phyloP scores from a whole-genome alignment of 2,797 vertebrate genomes.

The Spatula versicolor region DNA sequence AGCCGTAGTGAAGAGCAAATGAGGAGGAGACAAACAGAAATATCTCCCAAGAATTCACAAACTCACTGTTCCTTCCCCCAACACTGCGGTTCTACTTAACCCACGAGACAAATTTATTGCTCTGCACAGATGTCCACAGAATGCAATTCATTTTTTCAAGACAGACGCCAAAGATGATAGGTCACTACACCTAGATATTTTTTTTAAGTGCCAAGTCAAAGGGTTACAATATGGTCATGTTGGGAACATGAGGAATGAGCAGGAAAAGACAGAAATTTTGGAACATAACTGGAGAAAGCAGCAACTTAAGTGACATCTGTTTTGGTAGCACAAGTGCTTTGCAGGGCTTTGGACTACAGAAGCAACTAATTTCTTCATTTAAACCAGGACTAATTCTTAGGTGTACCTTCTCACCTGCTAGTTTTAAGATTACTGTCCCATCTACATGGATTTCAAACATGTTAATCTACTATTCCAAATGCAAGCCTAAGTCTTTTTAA shows the following conservation, averaged over 20 bases:
- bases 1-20: neutral
- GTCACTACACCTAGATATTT: neutral
- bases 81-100: neutral
- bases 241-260: neutral
- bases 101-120: neutral
- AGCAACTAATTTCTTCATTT: neutral
- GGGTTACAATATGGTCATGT: neutral
- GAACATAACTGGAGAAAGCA: neutral
- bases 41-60: neutral
- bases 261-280: neutral
- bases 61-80: neutral
- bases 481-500: neutral
- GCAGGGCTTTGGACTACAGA: neutral
- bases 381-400: neutral
- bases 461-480: neutral
- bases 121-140: neutral
- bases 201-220: slow-evolving; percentile 2
- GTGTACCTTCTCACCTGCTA: neutral
- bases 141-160: neutral
- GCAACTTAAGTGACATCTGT: neutral
- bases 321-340: neutral
- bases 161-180: neutral
- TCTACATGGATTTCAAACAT: neutral
- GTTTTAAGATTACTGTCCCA: neutral
- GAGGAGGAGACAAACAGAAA: neutral